phyloP scores from a whole-genome alignment of 2,113 vertebrate genomes.

The Petromus typicus region DNA sequence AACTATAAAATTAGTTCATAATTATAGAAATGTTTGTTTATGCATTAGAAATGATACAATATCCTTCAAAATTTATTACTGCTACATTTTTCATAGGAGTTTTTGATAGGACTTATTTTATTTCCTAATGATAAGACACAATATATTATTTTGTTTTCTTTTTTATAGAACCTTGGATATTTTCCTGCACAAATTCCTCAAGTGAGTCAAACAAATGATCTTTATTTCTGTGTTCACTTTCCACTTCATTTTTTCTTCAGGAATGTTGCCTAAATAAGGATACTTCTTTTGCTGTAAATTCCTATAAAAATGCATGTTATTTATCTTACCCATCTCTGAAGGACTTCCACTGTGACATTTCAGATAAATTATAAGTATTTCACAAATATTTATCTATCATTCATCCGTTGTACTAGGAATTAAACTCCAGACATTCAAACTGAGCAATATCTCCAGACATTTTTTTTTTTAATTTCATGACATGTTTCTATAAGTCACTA shows the following conservation, averaged over 20 bases:
- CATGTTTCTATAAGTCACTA: not conserved
- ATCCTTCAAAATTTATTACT: not conserved
- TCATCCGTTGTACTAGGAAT: not conserved
- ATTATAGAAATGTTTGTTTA: not conserved
- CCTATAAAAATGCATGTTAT: not conserved
- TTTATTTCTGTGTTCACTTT: not conserved
- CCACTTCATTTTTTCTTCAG: not conserved
- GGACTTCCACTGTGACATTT: not conserved
- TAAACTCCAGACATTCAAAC: not conserved
- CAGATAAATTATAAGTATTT: not conserved
- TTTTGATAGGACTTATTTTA: not conserved
- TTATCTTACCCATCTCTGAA: not conserved
- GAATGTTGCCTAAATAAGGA: not conserved
- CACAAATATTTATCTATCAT: not conserved
- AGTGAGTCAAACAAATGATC: rapidly evolving
- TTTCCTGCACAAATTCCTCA: not conserved
- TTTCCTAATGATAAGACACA: not conserved
- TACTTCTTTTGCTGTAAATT: not conserved
- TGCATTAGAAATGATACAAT: not conserved
- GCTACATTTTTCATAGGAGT: not conserved
- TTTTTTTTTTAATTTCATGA: not conserved
- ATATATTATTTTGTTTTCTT: not conserved
- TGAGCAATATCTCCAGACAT: not conserved
- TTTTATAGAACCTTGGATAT: not conserved
- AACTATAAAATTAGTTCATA: not conserved